A percentile compares a stretch with the other conserved stretches of the same genome.
phyloP scores from a whole-genome alignment of 2,797 vertebrate species.

The Cryptoprocta ferox region DNA sequence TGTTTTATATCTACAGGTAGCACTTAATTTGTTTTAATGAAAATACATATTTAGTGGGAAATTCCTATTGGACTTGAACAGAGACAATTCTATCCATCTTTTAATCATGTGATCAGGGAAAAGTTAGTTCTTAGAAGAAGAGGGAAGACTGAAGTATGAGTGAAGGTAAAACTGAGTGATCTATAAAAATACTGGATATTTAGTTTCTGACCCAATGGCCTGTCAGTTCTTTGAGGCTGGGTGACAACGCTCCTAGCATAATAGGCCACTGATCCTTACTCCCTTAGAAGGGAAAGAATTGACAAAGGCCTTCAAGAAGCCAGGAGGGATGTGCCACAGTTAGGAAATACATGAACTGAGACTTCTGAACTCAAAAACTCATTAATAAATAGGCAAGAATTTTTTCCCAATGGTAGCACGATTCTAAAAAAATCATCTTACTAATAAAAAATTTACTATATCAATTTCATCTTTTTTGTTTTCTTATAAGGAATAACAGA shows the following conservation, averaged over 20 bases:
- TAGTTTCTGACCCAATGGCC: not conserved
- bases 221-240: not conserved
- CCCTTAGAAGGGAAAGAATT: not conserved
- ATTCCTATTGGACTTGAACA: not conserved
- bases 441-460: not conserved
- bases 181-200: not conserved
- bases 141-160: not conserved
- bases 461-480: not conserved
- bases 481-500: conserved; percentile 38
- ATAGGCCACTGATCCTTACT: not conserved
- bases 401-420: not conserved
- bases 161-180: not conserved
- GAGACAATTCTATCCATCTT: not conserved
- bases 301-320: not conserved
- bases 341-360: not conserved
- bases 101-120: not conserved
- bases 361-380: not conserved
- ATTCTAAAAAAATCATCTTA: not conserved
- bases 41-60: not conserved
- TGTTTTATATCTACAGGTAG: not conserved
- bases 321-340: accelerated
- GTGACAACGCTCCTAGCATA: not conserved
- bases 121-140: not conserved
- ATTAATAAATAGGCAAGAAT: not conserved
- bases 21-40: not conserved